Evolutionary conservation across 2,888 invertebrate genomes (phyloP).

Genomic region (Chaitophorus viminalis): DNA sequence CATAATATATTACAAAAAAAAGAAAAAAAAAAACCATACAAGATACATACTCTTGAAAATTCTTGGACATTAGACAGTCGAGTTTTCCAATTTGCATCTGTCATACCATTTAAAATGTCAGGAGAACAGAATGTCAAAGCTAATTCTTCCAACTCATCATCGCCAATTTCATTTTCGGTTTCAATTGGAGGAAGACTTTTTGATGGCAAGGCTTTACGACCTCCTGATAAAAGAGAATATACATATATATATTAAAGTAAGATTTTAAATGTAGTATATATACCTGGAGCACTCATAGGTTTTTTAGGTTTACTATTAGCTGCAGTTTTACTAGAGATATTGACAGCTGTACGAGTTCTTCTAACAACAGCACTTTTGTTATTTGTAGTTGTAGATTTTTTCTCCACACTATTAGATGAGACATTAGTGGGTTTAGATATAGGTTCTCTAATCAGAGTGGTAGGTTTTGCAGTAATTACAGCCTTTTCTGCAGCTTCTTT

Average conservation of each 20-base stretch:
- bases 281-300: constrained; percentile 66
- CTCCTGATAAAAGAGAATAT: constrained; percentile 11
- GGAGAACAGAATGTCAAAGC: constrained; percentile 75
- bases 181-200: constrained; percentile 44
- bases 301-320: constrained; percentile 68
- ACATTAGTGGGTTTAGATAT: constrained; percentile 8
- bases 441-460: constrained; percentile 57
- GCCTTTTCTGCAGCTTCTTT: constrained; percentile 95
- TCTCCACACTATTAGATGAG: constrained; percentile 8
- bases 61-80: constrained; percentile 81
- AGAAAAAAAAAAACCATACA: not conserved
- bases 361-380: constrained; percentile 65
- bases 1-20: no score
- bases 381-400: constrained; percentile 63
- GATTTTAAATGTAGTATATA: not conserved
- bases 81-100: constrained; percentile 87
- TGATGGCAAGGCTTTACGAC: constrained; percentile 31
- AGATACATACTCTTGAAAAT: constrained; percentile 70
- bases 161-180: constrained; percentile 76
- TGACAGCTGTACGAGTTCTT: constrained; percentile 45
- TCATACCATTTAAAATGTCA: constrained; percentile 75
- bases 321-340: constrained; percentile 64
- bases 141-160: constrained; percentile 82
- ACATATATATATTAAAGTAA: not conserved
- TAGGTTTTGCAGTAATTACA: constrained; percentile 78